Base-by-base conservation (phyloP, 2,888 invertebrate species). In the Macrosoma leucophasiata region DNA sequence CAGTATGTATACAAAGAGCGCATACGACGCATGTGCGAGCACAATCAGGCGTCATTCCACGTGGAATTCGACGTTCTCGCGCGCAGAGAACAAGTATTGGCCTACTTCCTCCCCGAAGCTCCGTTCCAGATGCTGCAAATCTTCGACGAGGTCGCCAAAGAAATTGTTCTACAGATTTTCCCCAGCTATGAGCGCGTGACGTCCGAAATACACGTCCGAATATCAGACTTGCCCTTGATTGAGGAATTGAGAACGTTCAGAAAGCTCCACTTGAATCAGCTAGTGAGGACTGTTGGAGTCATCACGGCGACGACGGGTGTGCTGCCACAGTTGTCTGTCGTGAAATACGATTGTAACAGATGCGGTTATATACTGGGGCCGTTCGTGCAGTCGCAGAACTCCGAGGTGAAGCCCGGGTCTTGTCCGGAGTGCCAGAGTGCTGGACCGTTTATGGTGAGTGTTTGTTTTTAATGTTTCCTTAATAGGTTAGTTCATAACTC, bases 381-480 rank as follows among this genome's bases (percentile, higher is more conserved):
- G 0, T 99, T 97, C 66, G 92, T 95, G 9, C 99, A 99, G 79
- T 90, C 92, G 0, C 97, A 97, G 72, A 92, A 93, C 58, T 84
- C 93, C 3, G 99, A 99, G 84, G 93, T 98, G 0, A 95, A 94
- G 59, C 99, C 99, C 0, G 96, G 96, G 0, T 93, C 95, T 0
- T 99, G 99, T 84, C 98, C 98, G 0, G 97, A 98, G 64, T 99
- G 98, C 87, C 98, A 99, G 69, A 96, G 96, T 57, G 84, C 86
- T 35, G 98, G 98, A 1, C 98, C 98, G 0, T 99, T 98, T 74
- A 90, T 92, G 86, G 92, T 92, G 65, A 86, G 74, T 63, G 13
- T 36, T 33, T 50, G 29, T 33, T 25, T 12, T 13, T 4, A 10
- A n/a, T n/a, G n/a, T n/a, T n/a, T n/a, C n/a, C n/a, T n/a, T n/a